phyloP scores from a whole-genome alignment of 1,140 invertebrate species.

The Aethina tumida region DNA sequence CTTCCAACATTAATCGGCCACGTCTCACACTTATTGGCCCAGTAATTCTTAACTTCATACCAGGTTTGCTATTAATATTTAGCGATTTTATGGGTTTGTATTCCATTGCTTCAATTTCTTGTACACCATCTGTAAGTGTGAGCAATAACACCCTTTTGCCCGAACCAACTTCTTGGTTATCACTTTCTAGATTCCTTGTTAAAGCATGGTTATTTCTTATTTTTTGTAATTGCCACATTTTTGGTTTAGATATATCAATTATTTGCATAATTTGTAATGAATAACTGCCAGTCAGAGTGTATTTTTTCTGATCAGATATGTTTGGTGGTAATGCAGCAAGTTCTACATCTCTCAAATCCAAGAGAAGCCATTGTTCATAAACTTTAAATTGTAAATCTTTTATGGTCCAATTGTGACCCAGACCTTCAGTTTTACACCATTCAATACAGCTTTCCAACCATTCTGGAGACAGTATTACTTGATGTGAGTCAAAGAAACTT shows the following conservation, averaged over 20 bases:
- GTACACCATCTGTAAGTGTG: constrained; percentile 64
- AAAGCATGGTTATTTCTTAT: constrained; percentile 45
- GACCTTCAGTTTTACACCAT: constrained; percentile 26
- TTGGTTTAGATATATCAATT: constrained; percentile 40
- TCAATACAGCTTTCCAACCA: constrained; percentile 31
- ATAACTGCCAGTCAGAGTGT: constrained; percentile 41
- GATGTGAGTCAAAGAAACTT: constrained; percentile 19
- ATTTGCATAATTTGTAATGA: constrained; percentile 42
- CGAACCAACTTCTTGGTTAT: constrained; percentile 38
- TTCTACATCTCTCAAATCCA: constrained; percentile 49
- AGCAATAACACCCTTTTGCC: constrained; percentile 59
- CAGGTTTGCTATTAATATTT: constrained; percentile 49
- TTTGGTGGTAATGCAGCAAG: constrained; percentile 44
- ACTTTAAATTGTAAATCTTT: constrained; percentile 24
- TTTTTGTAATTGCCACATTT: constrained; percentile 52
- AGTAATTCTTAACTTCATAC: constrained; percentile 50
- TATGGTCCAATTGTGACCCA: constrained; percentile 17
- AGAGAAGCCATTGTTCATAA: constrained; percentile 48
- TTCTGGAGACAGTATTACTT: constrained; percentile 22
- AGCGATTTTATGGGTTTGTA: constrained; percentile 53
- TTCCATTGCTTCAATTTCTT: constrained; percentile 62
- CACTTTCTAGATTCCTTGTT: constrained; percentile 41
- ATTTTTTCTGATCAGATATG: constrained; percentile 35
- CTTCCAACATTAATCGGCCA: constrained; percentile 58
- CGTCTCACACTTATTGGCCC: constrained; percentile 60